phyloP scores from a whole-genome alignment of 2,797 vertebrate genomes.

The Aphelocoma californica region DNA sequence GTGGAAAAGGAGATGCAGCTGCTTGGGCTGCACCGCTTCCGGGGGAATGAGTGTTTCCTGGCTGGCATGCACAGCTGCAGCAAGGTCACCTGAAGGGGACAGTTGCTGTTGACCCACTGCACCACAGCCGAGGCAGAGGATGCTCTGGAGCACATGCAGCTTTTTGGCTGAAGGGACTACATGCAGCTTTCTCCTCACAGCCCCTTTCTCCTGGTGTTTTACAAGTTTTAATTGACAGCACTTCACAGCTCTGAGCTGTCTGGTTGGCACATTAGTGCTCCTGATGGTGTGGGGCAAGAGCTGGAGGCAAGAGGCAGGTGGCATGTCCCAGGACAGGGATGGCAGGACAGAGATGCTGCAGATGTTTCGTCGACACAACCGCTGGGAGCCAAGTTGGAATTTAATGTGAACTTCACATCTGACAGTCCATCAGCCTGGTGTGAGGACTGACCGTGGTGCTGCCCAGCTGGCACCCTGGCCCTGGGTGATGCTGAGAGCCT shows the following conservation, averaged over 20 bases:
- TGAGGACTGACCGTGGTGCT: rapidly evolving
- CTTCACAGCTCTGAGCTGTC: not conserved
- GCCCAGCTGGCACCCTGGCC: not conserved
- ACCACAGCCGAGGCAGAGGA: not conserved
- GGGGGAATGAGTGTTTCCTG: not conserved
- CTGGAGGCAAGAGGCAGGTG: not conserved
- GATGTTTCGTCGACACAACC: rapidly evolving
- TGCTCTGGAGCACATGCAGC: not conserved
- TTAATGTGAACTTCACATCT: not conserved
- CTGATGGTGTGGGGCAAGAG: not conserved
- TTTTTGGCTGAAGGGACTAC: not conserved
- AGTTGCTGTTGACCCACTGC: not conserved
- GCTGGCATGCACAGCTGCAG: not conserved
- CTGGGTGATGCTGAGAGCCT: rapidly evolving
- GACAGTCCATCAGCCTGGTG: not conserved
- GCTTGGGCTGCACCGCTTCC: not conserved
- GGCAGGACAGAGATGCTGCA: not conserved
- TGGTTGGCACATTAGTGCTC: not conserved
- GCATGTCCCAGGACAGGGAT: not conserved
- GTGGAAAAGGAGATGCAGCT: not conserved
- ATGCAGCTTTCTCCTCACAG: not conserved
- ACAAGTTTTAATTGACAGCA: not conserved
- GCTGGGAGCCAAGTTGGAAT: not conserved
- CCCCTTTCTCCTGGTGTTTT: not conserved
- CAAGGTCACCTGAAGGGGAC: not conserved